Evolutionary conservation across 2,113 vertebrate species (phyloP), one percentile per base, ranked within the genome.

Genomic region (Climacteris rufus): DNA sequence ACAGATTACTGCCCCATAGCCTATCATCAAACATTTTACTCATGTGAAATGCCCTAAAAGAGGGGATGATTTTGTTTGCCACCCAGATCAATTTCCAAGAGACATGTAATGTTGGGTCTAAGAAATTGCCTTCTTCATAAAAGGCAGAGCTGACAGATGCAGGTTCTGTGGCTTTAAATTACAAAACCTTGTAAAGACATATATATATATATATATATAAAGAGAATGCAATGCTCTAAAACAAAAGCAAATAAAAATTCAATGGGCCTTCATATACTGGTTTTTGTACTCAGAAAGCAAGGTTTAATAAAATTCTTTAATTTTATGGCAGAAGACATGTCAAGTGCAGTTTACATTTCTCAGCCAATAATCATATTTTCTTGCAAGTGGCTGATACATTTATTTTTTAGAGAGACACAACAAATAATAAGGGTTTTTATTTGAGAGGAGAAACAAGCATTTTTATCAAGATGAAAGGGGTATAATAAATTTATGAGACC

Each of bases 401-500:
- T 97, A 94, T 88, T 93, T 97, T 98, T 98, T 96, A 97, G 94
- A 98, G 96, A 98, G 97, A 98, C 97, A 98, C 95, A 97, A 97
- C 98, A 98, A 98, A 97, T 98, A 98, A 98, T 97, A 98, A 97
- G 89, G 85, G 93, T 72, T 96, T 98, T 97, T 96, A 97, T 98
- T 97, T 97, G 96, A 97, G 93, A 97, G 90, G 83, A 98, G 97
- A 98, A 98, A 98, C 97, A 94, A 98, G 97, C 79, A 90, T 97
- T 97, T 97, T 97, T 97, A 97, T 98, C 94, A 42, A 96, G 98
- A 98, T 98, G 98, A 98, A 98, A 98, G 97, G 91, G 94, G 90
- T 95, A 96, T 98, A 98, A 98, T 98, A 98, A 98, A 98, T 98
- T 98, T 98, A 98, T 97, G 97, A 98, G 98, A 98, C 98, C 98